Evolutionary conservation across 92 coral and sea anemone genomes (phyloP), one percentile per base, ranked within the genome.

Genomic region (Blastomussa wellsi): DNA sequence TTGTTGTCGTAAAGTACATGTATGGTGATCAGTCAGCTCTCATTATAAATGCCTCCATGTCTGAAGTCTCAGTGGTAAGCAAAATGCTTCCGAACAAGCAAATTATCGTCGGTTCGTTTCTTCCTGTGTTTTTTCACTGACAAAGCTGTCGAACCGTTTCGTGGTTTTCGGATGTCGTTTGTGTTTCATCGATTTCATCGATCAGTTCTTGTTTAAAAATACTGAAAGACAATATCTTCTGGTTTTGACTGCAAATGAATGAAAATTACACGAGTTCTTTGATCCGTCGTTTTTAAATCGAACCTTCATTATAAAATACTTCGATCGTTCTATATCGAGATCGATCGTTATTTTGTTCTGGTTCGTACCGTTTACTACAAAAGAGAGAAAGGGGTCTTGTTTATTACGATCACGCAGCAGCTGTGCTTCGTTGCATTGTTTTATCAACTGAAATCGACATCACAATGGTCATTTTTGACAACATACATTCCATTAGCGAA

Each of bases 231-330:
- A 79, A 41, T 28, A 37, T 28, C 24, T 52, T 24, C 16, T 28
- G 24, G 33, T 41, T 79, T 79, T 79, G 52, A 79, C 65, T 57
- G 31, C 55, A 79, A 79, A 28, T 79, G 72, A 79, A 79, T 79
- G 83, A 60, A 62, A 39, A 31, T 26, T 0, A 15, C 6, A 29
- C 62, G 28, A 24, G 41, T 70, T 2, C 28, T 16, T 12, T 39
- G 37, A 26, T 9, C n/a, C 48, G 32, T 8, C 47, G 31, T 20
- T 0, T 53, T 77, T 37, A 62, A 20, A 62, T 39, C 20, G 14
- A 39, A 28, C 36, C 52, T 62, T 51, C 19, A 28, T 37, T 39
- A 49, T 12, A 38, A n/a, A n/a, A n/a, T n/a, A n/a, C n/a, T n/a
- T n/a, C n/a, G n/a, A 26, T 64, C 15, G 42, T 62, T 60, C 69